A percentile compares a stretch with the other conserved stretches of the same genome.
These are phyloP conservation scores for Lochmaea capreae DNA, from an alignment of 2,888 invertebrate genomes.

Conservation along the genomic window DNA sequence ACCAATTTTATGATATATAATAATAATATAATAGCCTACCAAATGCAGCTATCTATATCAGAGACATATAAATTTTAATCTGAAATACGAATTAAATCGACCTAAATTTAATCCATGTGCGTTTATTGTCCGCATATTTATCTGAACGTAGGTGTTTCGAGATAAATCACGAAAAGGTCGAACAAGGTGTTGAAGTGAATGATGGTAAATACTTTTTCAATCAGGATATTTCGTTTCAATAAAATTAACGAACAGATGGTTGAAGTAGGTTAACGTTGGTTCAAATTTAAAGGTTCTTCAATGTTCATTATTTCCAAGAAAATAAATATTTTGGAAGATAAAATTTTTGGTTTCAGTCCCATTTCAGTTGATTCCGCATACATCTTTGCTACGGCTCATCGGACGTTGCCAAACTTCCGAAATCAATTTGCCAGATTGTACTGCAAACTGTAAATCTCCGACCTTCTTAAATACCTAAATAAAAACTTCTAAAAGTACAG, in stretches of 20 bases:
- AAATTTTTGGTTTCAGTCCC: background rate
- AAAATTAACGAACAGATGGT: background rate
- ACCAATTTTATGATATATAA: constrained; percentile 36
- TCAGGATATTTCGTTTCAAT: constrained; percentile 6
- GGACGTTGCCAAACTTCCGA: too few species aligned
- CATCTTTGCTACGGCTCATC: too few species aligned
- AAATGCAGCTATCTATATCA: constrained; percentile 43
- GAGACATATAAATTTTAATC: constrained; percentile 44
- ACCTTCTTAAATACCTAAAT: too few species aligned
- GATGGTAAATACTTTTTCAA: constrained; percentile 27
- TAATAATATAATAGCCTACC: constrained; percentile 38
- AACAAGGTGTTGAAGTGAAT: constrained; percentile 31
- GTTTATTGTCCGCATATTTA: constrained; percentile 35
- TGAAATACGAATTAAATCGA: constrained; percentile 46
- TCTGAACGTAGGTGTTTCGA: constrained; percentile 37
- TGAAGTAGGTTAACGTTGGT: background rate
- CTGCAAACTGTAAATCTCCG: too few species aligned
- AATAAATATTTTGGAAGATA: background rate
- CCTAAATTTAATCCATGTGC: constrained; percentile 43
- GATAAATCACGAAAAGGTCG: constrained; percentile 36
- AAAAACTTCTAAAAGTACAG: too few species aligned
- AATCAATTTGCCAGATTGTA: too few species aligned
- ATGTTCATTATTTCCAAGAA: background rate
- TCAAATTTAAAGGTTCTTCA: background rate
- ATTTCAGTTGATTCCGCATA: too few species aligned